These are phyloP conservation scores for Coccyzus lansbergi DNA, from an alignment of 2,797 vertebrate genomes.

Conservation along the genomic window DNA sequence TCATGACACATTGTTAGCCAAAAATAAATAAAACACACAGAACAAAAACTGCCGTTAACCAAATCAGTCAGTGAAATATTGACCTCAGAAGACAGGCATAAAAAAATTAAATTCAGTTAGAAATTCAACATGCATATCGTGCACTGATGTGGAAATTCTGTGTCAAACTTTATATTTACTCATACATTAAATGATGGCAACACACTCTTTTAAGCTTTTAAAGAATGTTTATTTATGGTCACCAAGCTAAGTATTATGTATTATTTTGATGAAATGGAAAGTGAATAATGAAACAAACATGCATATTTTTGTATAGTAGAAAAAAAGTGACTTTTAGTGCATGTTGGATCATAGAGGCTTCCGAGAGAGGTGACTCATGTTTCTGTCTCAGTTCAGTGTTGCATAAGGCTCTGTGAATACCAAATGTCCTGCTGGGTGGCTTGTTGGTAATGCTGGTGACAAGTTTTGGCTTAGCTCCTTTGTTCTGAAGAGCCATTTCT, in stretches of 20 bases:
- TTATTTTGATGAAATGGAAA: slow-evolving; percentile 38
- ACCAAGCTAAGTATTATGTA: neutral
- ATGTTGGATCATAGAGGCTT: too few species aligned
- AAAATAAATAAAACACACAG: neutral
- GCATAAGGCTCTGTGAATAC: too few species aligned
- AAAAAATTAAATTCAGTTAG: neutral
- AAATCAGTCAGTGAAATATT: neutral
- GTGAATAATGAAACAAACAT: slow-evolving; percentile 18
- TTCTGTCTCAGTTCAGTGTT: too few species aligned
- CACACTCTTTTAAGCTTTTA: neutral
- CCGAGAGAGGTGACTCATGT: too few species aligned
- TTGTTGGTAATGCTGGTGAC: too few species aligned
- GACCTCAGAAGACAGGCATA: neutral
- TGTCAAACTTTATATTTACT: neutral
- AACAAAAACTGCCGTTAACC: neutral
- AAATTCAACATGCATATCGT: neutral
- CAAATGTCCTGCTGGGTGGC: too few species aligned
- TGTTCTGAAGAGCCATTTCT: too few species aligned
- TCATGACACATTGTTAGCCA: neutral
- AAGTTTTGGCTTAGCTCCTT: too few species aligned
- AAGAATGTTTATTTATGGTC: neutral
- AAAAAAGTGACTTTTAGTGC: too few species aligned
- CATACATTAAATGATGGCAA: neutral
- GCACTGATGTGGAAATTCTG: neutral
- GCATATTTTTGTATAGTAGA: neutral